These are phyloP conservation scores for Enteromius unitaeniatus DNA, from an alignment of 2,797 vertebrate genomes.

Conservation along the genomic window DNA sequence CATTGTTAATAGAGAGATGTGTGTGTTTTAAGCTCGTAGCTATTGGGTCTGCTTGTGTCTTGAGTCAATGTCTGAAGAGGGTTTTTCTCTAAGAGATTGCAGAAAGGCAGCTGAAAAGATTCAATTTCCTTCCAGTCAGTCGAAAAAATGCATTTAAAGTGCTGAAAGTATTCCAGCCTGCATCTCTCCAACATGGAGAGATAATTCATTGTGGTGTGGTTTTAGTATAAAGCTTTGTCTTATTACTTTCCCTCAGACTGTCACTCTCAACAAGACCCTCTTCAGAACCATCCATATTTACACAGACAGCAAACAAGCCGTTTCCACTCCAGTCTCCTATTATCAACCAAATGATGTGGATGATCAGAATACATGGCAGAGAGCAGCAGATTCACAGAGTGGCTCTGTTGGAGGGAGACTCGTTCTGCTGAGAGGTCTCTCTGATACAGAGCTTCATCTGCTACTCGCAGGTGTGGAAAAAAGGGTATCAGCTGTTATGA, in stretches of 20 bases:
- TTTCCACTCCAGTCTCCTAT: conserved; percentile 30
- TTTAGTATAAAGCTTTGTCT: conserved; percentile 15
- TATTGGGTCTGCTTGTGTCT: conserved; percentile 12
- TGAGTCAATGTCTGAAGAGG: not conserved
- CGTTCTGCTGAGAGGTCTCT: conserved; percentile 34
- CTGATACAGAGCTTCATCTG: conserved; percentile 37
- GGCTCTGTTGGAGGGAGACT: conserved; percentile 30
- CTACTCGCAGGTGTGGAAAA: conserved; percentile 28
- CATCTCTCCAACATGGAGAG: not conserved
- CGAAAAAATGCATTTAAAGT: conserved; percentile 8
- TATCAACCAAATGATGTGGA: conserved; percentile 51
- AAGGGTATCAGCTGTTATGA: conserved; percentile 17
- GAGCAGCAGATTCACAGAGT: conserved; percentile 33
- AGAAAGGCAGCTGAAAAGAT: not conserved
- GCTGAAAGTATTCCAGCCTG: not conserved
- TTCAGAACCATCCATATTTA: conserved; percentile 20
- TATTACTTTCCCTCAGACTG: conserved; percentile 33
- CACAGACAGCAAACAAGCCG: conserved; percentile 30
- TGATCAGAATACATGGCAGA: conserved; percentile 44
- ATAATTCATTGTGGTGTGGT: conserved; percentile 6
- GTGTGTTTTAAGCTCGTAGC: not conserved
- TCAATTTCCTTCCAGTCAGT: conserved; percentile 14
- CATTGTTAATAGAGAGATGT: not conserved
- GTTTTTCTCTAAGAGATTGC: not conserved
- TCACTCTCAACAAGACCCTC: conserved; percentile 23